Percentiles rank a stretch among this genome's conserved stretches.
These are phyloP conservation scores for Barbus barbus DNA, from an alignment of 2,113 vertebrate genomes.

Conservation along the genomic window DNA sequence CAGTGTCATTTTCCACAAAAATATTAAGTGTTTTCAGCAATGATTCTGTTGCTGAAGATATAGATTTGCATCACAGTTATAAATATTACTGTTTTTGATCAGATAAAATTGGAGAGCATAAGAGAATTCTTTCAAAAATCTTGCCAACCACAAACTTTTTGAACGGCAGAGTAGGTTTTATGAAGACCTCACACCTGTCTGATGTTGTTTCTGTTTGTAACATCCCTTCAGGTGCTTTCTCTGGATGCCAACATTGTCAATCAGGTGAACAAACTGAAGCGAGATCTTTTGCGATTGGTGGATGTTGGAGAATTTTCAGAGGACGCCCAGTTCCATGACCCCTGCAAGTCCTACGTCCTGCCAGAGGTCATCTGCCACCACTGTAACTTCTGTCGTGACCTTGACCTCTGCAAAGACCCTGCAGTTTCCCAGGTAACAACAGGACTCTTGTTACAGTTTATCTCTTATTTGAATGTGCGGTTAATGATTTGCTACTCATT, in stretches of 20 bases:
- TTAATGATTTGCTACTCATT: background rate
- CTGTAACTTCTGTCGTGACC: constrained; percentile 95
- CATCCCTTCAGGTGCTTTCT: constrained; percentile 82
- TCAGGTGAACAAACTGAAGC: constrained; percentile 93
- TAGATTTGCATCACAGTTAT: too few relatives aligned
- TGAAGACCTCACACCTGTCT: too few relatives aligned
- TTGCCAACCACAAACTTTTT: background rate
- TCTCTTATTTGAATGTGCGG: background rate
- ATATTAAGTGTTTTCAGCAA: too few relatives aligned
- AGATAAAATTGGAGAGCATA: background rate
- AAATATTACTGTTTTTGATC: too few relatives aligned
- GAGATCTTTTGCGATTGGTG: constrained; percentile 91
- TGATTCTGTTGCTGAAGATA: too few relatives aligned
- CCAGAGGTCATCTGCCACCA: constrained; percentile 94
- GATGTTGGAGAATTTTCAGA: constrained; percentile 94
- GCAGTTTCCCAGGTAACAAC: constrained; percentile 81
- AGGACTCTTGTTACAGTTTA: background rate
- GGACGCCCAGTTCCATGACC: constrained; percentile 87
- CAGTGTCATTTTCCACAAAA: too few relatives aligned
- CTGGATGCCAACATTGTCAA: constrained; percentile 89
- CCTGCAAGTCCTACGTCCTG: constrained; percentile 90
- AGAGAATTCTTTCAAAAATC: background rate
- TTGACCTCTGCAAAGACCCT: constrained; percentile 94
- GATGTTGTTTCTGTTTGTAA: background rate
- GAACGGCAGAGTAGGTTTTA: background rate